Conservation (phyloP, 2,797 vertebrate species). For the Harpagifer antarcticus region DNA sequence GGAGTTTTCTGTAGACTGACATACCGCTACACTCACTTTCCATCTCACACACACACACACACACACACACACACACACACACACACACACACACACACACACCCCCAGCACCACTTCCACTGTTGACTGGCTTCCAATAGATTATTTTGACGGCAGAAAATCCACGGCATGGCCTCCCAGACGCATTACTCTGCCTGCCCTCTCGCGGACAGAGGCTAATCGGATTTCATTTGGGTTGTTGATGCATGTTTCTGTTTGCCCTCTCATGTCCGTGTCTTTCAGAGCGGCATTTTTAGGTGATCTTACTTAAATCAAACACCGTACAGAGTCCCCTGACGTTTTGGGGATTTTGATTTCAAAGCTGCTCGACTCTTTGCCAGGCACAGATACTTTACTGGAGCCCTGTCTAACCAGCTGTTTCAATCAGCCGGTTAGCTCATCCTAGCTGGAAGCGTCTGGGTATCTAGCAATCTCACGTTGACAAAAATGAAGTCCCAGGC, state of each 20-base stretch:
- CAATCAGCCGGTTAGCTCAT: too few relatives aligned
- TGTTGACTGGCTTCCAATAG: conserved; percentile 55
- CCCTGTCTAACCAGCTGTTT: too few relatives aligned
- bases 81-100: too few relatives aligned
- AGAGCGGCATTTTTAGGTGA: background rate
- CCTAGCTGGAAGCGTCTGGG: too few relatives aligned
- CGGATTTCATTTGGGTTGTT: conserved; percentile 35
- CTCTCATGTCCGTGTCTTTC: conserved; percentile 9
- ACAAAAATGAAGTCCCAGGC: too few relatives aligned
- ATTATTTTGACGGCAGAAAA: conserved; percentile 61
- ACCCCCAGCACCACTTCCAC: conserved; percentile 25
- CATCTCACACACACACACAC: conserved; percentile 16
- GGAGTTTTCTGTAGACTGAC: conserved; percentile 26
- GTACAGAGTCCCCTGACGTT: background rate
- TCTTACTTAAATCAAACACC: background rate
- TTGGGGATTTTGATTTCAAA: background rate
- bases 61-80: background rate
- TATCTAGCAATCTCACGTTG: too few relatives aligned
- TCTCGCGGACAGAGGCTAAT: conserved; percentile 58
- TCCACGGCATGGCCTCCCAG: conserved; percentile 56
- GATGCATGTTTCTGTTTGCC: conserved; percentile 32
- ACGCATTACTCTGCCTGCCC: conserved; percentile 57
- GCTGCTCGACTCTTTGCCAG: too few relatives aligned
- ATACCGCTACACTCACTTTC: conserved; percentile 21
- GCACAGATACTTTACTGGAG: too few relatives aligned